A percentile compares a stretch with the other conserved stretches of the same genome.
These are phyloP conservation scores for Philonicus albiceps DNA, from an alignment of 2,888 invertebrate species.

Conservation along the genomic window DNA sequence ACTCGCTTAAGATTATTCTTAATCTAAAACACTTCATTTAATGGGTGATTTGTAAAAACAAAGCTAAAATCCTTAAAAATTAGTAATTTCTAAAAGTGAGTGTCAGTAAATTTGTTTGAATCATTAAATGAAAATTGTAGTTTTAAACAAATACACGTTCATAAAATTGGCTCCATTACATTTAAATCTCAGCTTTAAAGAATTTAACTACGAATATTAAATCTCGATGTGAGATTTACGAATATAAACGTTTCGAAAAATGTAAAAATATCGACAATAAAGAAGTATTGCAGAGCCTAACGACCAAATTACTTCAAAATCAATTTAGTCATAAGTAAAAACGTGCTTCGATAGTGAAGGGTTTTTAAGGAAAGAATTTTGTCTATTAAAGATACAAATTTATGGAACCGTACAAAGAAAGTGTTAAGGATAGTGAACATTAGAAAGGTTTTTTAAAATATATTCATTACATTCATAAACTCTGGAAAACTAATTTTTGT, in stretches of 20 bases:
- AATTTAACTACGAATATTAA: no score
- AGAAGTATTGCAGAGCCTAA: background rate
- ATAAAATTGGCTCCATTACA: no score
- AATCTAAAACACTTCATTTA: no score
- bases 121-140: no score
- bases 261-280: background rate
- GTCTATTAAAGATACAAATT: background rate
- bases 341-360: background rate
- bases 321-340: background rate
- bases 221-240: no score
- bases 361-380: background rate
- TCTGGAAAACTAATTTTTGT: background rate
- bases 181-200: no score
- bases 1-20: no score
- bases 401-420: background rate
- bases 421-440: background rate
- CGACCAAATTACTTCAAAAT: background rate
- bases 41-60: no score
- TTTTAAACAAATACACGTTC: no score
- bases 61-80: no score
- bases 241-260: background rate
- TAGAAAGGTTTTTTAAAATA: background rate
- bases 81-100: no score
- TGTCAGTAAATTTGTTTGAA: no score
- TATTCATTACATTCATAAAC: background rate